Percentiles rank a stretch among this genome's conserved stretches.
Evolutionary conservation across 1,140 invertebrate species (phyloP).

Genomic region (Panagrolaimus sp.): DNA sequence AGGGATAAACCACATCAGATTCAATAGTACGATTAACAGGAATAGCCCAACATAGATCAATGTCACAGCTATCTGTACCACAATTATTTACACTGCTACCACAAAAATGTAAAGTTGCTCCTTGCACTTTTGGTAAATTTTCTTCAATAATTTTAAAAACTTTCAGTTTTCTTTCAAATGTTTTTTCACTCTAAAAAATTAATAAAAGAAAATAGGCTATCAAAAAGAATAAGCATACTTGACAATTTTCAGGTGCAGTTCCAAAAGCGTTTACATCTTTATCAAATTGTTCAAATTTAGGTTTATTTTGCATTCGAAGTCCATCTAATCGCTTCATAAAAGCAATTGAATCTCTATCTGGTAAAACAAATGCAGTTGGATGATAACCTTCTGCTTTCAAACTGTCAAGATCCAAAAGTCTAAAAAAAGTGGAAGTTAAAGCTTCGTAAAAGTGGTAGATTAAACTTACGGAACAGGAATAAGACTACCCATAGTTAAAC

Average conservation of each 20-base stretch:
- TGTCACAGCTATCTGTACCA: neutral
- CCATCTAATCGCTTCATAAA: neutral
- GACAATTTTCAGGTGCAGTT: neutral
- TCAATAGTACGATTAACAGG: neutral
- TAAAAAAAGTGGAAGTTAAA: neutral
- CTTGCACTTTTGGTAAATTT: neutral
- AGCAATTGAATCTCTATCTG: neutral
- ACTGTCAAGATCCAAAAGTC: neutral
- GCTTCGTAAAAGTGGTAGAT: too few relatives aligned
- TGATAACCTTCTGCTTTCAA: neutral
- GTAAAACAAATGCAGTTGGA: neutral
- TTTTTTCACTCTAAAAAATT: neutral
- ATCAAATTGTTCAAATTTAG: neutral
- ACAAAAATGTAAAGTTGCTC: neutral
- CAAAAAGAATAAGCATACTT: neutral
- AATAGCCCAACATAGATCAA: constrained; percentile 5
- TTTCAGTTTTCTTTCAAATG: neutral
- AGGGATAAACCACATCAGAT: neutral
- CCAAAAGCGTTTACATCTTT: neutral
- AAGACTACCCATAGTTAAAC: neutral
- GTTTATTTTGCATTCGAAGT: neutral
- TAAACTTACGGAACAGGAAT: neutral
- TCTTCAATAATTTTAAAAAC: neutral
- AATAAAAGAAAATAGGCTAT: neutral
- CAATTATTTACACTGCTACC: neutral